These are phyloP conservation scores for Liolophura sinensis DNA, from an alignment of 1,140 invertebrate species.

Conservation along the genomic window DNA sequence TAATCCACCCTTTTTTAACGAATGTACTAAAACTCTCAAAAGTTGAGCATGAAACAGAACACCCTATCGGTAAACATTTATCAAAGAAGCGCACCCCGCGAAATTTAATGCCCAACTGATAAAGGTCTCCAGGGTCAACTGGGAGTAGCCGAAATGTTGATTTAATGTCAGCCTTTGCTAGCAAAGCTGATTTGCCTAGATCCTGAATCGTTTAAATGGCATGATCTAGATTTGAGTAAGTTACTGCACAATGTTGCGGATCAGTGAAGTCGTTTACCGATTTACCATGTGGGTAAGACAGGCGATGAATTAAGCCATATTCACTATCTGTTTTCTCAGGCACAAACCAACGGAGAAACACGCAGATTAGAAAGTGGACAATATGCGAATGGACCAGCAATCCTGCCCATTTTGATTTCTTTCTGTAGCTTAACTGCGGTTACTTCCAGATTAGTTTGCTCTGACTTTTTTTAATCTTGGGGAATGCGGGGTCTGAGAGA, in stretches of 20 bases:
- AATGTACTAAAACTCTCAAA: conserved; percentile 21
- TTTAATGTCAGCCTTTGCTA: conserved; percentile 21
- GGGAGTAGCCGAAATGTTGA: conserved; percentile 20
- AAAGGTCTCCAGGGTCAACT: conserved; percentile 16
- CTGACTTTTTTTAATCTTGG: too few species aligned
- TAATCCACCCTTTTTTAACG: conserved; percentile 12
- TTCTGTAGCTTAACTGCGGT: too few species aligned
- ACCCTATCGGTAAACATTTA: conserved; percentile 21
- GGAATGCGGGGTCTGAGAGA: too few species aligned
- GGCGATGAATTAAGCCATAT: conserved; percentile 12
- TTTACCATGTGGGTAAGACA: conserved; percentile 6
- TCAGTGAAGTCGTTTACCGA: conserved; percentile 19
- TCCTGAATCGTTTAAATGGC: conserved; percentile 10
- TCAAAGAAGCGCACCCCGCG: conserved; percentile 12
- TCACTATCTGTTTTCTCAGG: conserved; percentile 7
- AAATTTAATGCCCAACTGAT: conserved; percentile 17
- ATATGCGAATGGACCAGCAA: conserved; percentile 12
- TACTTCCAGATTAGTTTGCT: too few species aligned
- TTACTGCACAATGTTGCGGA: conserved; percentile 6
- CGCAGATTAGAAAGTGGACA: too few species aligned
- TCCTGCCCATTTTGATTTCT: too few species aligned
- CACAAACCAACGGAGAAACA: conserved; percentile 8
- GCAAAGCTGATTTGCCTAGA: conserved; percentile 3
- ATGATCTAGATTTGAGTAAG: conserved; percentile 18
- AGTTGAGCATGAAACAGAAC: conserved; percentile 11